phyloP scores from a whole-genome alignment of 2,113 vertebrate species.

The Catharus fuscescens region DNA sequence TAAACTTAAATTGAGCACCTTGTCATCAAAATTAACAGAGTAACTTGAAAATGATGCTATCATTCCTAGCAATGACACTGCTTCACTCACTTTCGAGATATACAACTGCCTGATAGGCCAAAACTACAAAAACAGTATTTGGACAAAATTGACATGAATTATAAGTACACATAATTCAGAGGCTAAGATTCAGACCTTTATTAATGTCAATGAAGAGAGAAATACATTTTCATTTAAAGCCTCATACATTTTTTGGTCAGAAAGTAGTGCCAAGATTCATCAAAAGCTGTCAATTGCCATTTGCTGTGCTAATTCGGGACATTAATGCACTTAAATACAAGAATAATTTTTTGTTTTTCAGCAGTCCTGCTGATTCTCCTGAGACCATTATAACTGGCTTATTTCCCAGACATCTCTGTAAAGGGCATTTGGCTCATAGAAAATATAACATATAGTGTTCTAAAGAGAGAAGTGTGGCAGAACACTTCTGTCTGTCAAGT shows the following conservation, averaged over 20 bases:
- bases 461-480: not conserved
- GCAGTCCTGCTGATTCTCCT: slow-evolving; percentile 22
- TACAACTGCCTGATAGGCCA: not conserved
- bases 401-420: slow-evolving; percentile 41
- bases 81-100: not conserved
- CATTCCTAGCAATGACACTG: not conserved
- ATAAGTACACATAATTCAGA: not conserved
- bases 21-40: not conserved
- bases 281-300: slow-evolving; percentile 50
- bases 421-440: not conserved
- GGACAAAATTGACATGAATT: not conserved
- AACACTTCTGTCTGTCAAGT: not conserved
- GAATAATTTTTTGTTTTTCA: slow-evolving; percentile 11
- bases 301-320: slow-evolving; percentile 37
- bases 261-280: slow-evolving; percentile 28
- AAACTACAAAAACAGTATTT: not conserved
- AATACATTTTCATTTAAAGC: slow-evolving; percentile 29
- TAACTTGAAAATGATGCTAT: not conserved
- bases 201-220: slow-evolving; percentile 19
- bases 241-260: not conserved
- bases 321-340: slow-evolving; percentile 8
- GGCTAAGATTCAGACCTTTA: not conserved
- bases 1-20: not conserved
- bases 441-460: not conserved
- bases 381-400: slow-evolving; percentile 18